Evolutionary conservation across 2,888 invertebrate species (phyloP), one percentile per base, ranked within the genome.

Genomic region (Lasioglossum zephyrum): DNA sequence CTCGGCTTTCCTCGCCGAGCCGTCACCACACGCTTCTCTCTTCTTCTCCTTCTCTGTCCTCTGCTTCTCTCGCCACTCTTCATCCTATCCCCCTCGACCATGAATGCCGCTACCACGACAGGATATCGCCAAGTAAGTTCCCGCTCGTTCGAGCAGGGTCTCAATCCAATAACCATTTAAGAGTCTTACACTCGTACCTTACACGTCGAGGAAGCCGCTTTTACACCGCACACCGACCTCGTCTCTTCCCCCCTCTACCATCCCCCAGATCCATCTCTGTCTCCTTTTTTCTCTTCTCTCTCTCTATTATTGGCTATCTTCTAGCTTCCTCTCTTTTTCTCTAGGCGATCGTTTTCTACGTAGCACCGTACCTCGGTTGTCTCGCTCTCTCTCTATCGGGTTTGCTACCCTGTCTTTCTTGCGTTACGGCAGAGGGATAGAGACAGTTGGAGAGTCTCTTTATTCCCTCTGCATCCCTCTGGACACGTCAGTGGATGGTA

Each of bases 101-200:
- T 81, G 82, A 81, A 82, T 86, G 73, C 73, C 78, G 79, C 85
- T 76, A 82, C 87, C 83, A 81, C 88, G 88, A 84, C 87, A 89
- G 90, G 89, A 89, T 90, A 91, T 91, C 90, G 83, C 87, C 89
- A 77, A 89, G 89, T 91, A 90, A 90, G 87, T 89, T 91, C 83
- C 88, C 84, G 88, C 87, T 89, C 89, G 91, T 91, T 91, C 90
- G 88, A 90, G 88, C 87, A 87, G 89, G 89, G 88, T 88, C 91
- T 90, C 91, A 88, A 91, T 91, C 91, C 91, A 91, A 91, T 91
- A 90, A 91, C 91, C 91, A 91, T 91, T 91, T 91, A 91, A 90
- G 89, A 91, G 90, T 84, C 89, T 90, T 90, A 90, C 89, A 90
- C 90, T 90, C 89, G 88, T 90, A 90, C 88, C 89, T 90, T 88